These are phyloP conservation scores for Peribatodes rhomboidaria DNA, from an alignment of 2,888 invertebrate species.

Conservation along the genomic window DNA sequence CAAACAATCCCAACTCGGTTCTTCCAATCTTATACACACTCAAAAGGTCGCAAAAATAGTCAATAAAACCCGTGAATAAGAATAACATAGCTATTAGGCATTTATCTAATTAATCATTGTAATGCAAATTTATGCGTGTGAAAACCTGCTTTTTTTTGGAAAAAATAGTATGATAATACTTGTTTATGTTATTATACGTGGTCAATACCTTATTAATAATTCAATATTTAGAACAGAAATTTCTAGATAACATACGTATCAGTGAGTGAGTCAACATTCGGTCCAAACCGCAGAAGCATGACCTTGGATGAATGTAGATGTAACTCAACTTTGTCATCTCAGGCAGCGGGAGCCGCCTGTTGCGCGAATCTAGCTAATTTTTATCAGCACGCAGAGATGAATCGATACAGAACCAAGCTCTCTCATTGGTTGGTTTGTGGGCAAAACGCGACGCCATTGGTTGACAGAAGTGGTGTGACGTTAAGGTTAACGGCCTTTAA, in stretches of 20 bases:
- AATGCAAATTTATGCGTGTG: too few relatives aligned
- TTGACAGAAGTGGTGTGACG: constrained; percentile 59
- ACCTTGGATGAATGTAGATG: constrained; percentile 2
- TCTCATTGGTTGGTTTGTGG: constrained; percentile 66
- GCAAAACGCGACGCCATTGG: constrained; percentile 69
- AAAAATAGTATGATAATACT: too few relatives aligned
- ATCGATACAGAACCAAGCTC: constrained; percentile 62
- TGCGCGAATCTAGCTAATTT: constrained; percentile 53
- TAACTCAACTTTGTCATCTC: not conserved
- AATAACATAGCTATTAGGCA: too few relatives aligned
- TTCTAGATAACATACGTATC: not conserved
- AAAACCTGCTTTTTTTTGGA: too few relatives aligned
- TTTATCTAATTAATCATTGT: too few relatives aligned
- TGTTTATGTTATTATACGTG: too few relatives aligned
- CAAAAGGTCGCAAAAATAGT: too few relatives aligned
- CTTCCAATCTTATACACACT: too few relatives aligned
- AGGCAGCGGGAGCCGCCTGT: constrained; percentile 20
- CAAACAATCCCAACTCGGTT: too few relatives aligned
- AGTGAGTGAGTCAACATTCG: constrained; percentile 3
- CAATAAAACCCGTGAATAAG: too few relatives aligned
- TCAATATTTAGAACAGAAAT: not conserved
- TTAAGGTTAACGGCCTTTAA: constrained; percentile 73
- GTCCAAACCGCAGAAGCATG: not conserved
- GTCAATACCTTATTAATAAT: too few relatives aligned
- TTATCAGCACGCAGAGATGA: constrained; percentile 59